Evolutionary conservation across 2,113 vertebrate genomes (phyloP), one percentile per base, ranked within the genome.

Genomic region (Bambusicola thoracicus): DNA sequence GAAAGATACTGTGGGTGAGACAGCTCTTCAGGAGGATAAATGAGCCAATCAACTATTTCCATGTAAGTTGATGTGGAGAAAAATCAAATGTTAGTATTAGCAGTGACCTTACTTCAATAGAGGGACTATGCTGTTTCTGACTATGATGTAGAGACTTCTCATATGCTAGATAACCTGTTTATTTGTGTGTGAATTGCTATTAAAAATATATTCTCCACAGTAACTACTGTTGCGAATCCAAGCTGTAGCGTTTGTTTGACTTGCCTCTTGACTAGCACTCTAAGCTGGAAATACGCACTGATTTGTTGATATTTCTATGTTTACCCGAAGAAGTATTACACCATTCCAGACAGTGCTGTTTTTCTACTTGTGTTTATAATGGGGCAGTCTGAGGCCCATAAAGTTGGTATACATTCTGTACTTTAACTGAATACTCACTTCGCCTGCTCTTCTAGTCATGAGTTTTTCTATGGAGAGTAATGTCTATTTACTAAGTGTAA

Each of bases 1-100:
- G 98, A 86, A 98, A 94, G 94, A 98, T 99, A 85, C 30, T 97
- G 14, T 99, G 98, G 98, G 98, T 93, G 83, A 98, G 98, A 73
- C 97, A 98, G 80, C 98, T 99, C 17, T 98, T 98, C 92, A 97
- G 93, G 58, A 98, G 97, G 87, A 96, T 99, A 95, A 97, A 97
- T 56, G 98, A 98, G 67, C 98, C 98, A 78, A 98, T 99, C 62
- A 92, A 38, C 61, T 98, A 97, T 95, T 98, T 99, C 56, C 95
- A 98, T 74, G 98, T 99, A 97, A 98, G 97, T 29, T 67, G 76
- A 41, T 46, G 21, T 59, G n/a, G 67, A 3, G 2, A 56, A 92
- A 81, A 91, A 61, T n/a, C 16, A 51, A 11, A 8, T 41, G 6
- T 59, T 87, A 30, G 49, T 16, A 81, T 15, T 76, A 83, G 49